Evolutionary conservation across 2,797 vertebrate species (phyloP), one percentile per base, ranked within the genome.

Genomic region (Parauchenoglanis ngamensis): DNA sequence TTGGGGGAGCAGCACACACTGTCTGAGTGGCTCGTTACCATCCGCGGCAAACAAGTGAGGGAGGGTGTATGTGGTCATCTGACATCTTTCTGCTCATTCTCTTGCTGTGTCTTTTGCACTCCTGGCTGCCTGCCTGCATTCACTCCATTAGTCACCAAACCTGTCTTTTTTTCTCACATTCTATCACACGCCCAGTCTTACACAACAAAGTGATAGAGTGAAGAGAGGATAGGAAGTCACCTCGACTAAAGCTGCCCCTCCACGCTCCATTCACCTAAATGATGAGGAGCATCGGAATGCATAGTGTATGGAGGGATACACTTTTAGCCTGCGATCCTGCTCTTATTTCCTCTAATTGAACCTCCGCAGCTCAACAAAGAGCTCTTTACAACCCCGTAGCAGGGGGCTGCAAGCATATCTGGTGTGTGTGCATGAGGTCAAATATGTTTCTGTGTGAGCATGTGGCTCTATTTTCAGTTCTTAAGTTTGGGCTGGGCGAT

Each of bases 21-120:
- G 85, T 93, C 91, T 91, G 91, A 94, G 92, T 90, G 90, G 92
- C 94, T 94, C 92, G 93, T 94, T 94, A 94, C 92, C 91, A 93
- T 94, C 93, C 94, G 91, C 92, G 92, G 93, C 91, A 94, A 86
- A 86, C 92, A 89, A 91, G 91, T 88, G 91, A 92, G 92, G 91
- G 91, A 89, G 90, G 89, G 87, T 92, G 90, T 46, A 21, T 78
- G 73, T 80, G 91, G 90, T 91, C 86, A 84, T 90, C 56, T 92
- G 92, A 93, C 92, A 89, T 93, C 90, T 92, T 90, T 91, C 63
- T 0, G 73, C 91, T 92, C 89, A 90, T 59, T 78, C 49, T 72
- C 78, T 67, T 1, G 19, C 90, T 91, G 89, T 91, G 79, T 86
- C 87, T 88, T 78, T 76, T 65, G 68, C 85, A 57, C 65, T 84